Conservation (phyloP, 1,140 invertebrate genomes). For the Scaptodrosophila lebanonensis region DNA sequence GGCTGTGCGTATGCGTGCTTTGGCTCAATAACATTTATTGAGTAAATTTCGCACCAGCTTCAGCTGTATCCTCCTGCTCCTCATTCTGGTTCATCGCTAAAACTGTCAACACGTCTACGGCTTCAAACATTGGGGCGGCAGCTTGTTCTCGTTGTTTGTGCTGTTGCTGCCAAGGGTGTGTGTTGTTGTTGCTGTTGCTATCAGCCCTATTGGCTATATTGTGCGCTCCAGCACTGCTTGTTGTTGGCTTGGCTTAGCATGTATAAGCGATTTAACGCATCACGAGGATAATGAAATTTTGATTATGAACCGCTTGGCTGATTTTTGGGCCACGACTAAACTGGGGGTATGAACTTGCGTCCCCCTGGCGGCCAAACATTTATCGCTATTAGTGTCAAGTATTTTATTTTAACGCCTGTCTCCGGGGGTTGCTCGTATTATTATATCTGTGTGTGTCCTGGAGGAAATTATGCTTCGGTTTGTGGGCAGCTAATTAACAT, state of each 20-base stretch:
- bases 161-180: too few relatives aligned
- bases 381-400: conserved; percentile 47
- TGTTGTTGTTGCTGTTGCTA: not conserved
- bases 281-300: conserved; percentile 74
- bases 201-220: not conserved
- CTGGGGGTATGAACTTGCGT: too few relatives aligned
- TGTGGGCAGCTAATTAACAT: conserved; percentile 33
- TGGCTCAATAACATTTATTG: conserved; percentile 68
- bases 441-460: not conserved
- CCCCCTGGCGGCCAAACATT: conserved; percentile 30
- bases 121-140: conserved; percentile 17
- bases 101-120: conserved; percentile 68
- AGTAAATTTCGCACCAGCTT: conserved; percentile 70
- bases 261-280: conserved; percentile 76
- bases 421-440: conserved; percentile 12
- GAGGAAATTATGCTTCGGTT: not conserved
- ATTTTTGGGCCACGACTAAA: conserved; percentile 6
- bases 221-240: not conserved
- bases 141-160: too few relatives aligned
- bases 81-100: conserved; percentile 18
- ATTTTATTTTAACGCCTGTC: conserved; percentile 7
- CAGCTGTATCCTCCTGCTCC: conserved; percentile 32
- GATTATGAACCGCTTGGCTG: conserved; percentile 69
- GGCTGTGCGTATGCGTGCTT: too few relatives aligned
- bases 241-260: conserved; percentile 41